Conservation (phyloP, 2,888 invertebrate species). For the Epinotia demarniana region DNA sequence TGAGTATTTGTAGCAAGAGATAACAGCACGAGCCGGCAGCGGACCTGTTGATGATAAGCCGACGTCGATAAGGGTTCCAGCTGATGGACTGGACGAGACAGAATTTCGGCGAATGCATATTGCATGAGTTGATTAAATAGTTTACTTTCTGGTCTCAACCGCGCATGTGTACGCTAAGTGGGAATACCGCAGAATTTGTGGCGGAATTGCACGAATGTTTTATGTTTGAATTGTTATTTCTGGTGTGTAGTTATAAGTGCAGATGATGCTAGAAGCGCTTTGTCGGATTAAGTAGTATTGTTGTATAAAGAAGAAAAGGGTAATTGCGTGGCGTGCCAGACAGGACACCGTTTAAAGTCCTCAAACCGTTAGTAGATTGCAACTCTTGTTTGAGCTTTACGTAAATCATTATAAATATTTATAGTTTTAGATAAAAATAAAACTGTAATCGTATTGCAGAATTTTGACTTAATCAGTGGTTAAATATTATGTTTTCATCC, state of each 20-base stretch:
- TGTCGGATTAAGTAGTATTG: conserved; percentile 7
- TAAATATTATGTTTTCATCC: not conserved
- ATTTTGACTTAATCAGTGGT: not conserved
- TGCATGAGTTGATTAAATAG: conserved; percentile 84
- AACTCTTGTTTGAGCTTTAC: not conserved
- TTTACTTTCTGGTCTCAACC: conserved; percentile 76
- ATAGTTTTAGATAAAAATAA: too few species aligned
- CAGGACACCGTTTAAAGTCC: not conserved
- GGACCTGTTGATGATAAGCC: conserved; percentile 84
- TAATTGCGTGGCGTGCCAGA: not conserved
- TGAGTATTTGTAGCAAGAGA: conserved; percentile 83
- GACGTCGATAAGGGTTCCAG: conserved; percentile 78
- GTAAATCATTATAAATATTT: not conserved
- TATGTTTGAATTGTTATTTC: conserved; percentile 48
- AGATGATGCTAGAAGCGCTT: conserved; percentile 14
- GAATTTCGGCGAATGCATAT: conserved; percentile 83
- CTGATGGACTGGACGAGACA: conserved; percentile 79
- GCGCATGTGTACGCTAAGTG: conserved; percentile 56
- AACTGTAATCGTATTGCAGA: not conserved
- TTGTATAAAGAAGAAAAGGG: conserved; percentile 5
- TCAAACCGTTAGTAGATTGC: not conserved
- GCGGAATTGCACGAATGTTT: conserved; percentile 50
- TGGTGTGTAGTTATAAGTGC: conserved; percentile 35
- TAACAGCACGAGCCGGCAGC: conserved; percentile 80
- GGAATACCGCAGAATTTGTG: conserved; percentile 58